These are phyloP conservation scores for Habrosyne pyritoides DNA, from an alignment of 2,888 invertebrate genomes.

Conservation along the genomic window DNA sequence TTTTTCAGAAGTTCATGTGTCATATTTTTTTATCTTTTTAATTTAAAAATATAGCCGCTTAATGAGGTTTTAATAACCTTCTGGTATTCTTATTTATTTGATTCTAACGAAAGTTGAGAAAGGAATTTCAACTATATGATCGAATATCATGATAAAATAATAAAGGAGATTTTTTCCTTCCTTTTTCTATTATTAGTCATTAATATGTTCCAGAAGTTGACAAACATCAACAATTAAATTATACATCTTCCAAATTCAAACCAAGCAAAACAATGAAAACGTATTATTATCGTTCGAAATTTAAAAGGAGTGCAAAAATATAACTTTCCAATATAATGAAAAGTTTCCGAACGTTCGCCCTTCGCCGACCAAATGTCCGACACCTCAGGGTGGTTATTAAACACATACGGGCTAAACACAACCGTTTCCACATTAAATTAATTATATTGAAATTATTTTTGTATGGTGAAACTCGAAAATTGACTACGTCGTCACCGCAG, in stretches of 20 bases:
- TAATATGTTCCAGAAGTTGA: conserved; percentile 17
- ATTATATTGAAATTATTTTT: conserved; percentile 32
- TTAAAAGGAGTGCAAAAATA: conserved; percentile 20
- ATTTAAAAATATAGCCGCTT: conserved; percentile 17
- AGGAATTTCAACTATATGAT: neutral
- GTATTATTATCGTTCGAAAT: conserved; percentile 21
- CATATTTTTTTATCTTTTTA: neutral
- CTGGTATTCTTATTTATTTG: neutral
- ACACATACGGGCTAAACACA: conserved; percentile 21
- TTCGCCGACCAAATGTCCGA: conserved; percentile 61
- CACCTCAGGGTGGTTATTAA: conserved; percentile 59
- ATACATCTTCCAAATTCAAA: conserved; percentile 25
- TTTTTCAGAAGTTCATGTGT: conserved; percentile 39
- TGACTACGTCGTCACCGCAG: conserved; percentile 39
- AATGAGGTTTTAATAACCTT: conserved; percentile 22
- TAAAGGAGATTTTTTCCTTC: neutral
- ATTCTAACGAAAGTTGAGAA: neutral
- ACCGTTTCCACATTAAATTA: conserved; percentile 45
- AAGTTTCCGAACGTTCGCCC: conserved; percentile 36
- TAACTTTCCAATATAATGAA: conserved; percentile 34
- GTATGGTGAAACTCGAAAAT: conserved; percentile 35
- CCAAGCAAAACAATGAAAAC: conserved; percentile 19
- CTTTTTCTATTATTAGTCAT: conserved; percentile 11
- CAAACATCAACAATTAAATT: conserved; percentile 20
- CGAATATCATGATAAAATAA: no score